Conservation (phyloP, 2,888 invertebrate species). For the Tillus elongatus region DNA sequence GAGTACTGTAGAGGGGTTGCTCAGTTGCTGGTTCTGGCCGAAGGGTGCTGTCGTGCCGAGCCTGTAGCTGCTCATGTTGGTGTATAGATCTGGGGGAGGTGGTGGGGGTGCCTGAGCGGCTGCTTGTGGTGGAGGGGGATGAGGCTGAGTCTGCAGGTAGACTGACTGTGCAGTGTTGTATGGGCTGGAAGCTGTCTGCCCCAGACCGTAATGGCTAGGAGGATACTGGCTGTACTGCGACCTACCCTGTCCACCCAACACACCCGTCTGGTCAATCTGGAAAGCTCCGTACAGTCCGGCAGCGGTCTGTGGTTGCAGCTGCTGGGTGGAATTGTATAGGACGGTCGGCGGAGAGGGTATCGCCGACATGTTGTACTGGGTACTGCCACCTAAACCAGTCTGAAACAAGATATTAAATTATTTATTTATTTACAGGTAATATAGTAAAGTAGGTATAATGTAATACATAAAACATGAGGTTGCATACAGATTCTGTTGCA, state of each 20-base stretch:
- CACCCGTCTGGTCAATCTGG: conserved; percentile 49
- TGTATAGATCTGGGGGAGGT: conserved; percentile 64
- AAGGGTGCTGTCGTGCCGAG: conserved; percentile 53
- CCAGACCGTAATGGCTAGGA: conserved; percentile 50
- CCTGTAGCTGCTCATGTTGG: conserved; percentile 40
- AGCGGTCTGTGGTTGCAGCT: conserved; percentile 64
- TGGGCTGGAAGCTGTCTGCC: conserved; percentile 48
- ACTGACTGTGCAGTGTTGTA: conserved; percentile 54
- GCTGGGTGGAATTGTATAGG: conserved; percentile 68
- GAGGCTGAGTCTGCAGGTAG: conserved; percentile 48
- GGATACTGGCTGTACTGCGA: conserved; percentile 75
- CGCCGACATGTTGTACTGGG: conserved; percentile 71
- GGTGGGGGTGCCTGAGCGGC: conserved; percentile 45
- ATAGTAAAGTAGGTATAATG: no score
- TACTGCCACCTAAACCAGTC: conserved; percentile 40
- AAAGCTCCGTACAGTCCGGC: conserved; percentile 76
- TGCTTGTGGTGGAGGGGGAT: conserved; percentile 39
- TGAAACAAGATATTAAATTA: conserved; percentile 27
- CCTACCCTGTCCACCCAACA: conserved; percentile 58
- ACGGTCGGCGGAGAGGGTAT: conserved; percentile 82
- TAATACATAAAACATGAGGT: no score
- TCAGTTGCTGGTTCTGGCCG: conserved; percentile 72
- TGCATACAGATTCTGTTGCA: no score
- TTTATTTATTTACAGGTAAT: no score
- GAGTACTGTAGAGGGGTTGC: conserved; percentile 78